phyloP scores from a whole-genome alignment of 2,797 vertebrate genomes.

The Pelodytes ibericus region DNA sequence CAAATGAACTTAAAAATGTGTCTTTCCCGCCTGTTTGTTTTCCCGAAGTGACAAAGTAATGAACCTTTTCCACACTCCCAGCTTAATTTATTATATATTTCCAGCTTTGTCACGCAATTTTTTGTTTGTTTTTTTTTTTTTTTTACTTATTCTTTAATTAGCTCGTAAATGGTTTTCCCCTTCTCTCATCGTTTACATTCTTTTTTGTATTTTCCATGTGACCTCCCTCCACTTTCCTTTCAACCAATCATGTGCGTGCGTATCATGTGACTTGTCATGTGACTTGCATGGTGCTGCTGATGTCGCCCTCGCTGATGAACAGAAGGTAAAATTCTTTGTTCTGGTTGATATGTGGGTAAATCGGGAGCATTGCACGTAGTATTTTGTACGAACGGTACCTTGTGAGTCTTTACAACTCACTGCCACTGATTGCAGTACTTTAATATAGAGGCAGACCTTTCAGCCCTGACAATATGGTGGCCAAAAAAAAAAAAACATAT shows the following conservation, averaged over 20 bases:
- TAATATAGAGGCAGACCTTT: neutral
- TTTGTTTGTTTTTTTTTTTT: constrained; percentile 56
- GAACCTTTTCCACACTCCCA: constrained; percentile 12
- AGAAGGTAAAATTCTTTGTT: constrained; percentile 94
- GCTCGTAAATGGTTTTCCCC: constrained; percentile 80
- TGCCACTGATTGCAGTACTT: neutral
- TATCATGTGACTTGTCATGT: constrained; percentile 97
- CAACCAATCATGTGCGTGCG: constrained; percentile 91
- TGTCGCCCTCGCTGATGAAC: constrained; percentile 89
- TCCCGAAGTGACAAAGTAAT: constrained; percentile 14
- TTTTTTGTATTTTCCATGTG: constrained; percentile 93
- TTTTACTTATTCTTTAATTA: constrained; percentile 75
- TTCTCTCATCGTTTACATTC: constrained; percentile 90
- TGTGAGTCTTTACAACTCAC: neutral
- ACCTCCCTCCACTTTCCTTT: constrained; percentile 88
- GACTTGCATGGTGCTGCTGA: constrained; percentile 94
- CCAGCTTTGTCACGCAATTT: constrained; percentile 59
- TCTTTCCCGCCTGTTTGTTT: constrained; percentile 26
- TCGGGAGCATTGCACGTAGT: constrained; percentile 43
- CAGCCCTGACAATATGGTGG: neutral
- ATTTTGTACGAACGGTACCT: neutral
- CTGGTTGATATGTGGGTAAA: constrained; percentile 69
- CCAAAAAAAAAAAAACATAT: neutral
- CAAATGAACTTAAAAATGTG: constrained; percentile 24
- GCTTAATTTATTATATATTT: constrained; percentile 59